Percentiles rank a stretch among this genome's conserved stretches.
phyloP scores from a whole-genome alignment of 2,797 vertebrate genomes.

The Gadopsis bispinosus region DNA sequence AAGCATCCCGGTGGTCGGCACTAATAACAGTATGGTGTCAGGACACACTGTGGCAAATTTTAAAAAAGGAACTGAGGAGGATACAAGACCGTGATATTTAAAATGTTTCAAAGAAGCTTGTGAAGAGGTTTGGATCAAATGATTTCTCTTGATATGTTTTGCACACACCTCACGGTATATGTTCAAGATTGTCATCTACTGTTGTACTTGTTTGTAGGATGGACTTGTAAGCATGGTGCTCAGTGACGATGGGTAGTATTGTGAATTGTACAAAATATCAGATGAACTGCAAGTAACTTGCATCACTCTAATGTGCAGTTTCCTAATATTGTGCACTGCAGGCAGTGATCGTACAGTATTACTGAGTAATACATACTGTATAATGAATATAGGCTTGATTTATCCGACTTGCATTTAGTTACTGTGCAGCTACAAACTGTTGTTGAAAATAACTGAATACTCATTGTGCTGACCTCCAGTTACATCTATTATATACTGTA shows the following conservation, averaged over 20 bases:
- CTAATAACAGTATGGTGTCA: constrained; percentile 40
- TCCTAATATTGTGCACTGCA: constrained; percentile 72
- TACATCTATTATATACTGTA: constrained; percentile 62
- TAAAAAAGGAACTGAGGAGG: constrained; percentile 29
- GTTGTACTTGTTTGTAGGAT: constrained; percentile 60
- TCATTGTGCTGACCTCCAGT: constrained; percentile 66
- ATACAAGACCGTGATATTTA: constrained; percentile 10
- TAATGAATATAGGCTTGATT: constrained; percentile 65
- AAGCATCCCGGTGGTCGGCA: constrained; percentile 36
- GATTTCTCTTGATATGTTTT: constrained; percentile 58
- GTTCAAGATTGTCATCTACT: constrained; percentile 63
- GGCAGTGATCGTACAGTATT: constrained; percentile 75
- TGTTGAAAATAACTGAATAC: constrained; percentile 61
- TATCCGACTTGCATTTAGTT: constrained; percentile 68
- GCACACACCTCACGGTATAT: constrained; percentile 56
- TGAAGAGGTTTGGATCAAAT: constrained; percentile 41
- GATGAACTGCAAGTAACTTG: constrained; percentile 65
- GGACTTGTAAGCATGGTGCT: constrained; percentile 52
- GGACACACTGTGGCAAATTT: constrained; percentile 19
- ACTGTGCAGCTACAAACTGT: constrained; percentile 73
- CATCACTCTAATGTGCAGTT: constrained; percentile 66
- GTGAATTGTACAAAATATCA: constrained; percentile 73
- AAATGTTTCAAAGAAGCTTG: constrained; percentile 27
- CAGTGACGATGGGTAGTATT: constrained; percentile 56
- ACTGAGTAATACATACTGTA: constrained; percentile 65